Evolutionary conservation across 2,888 invertebrate genomes (phyloP).

Genomic region (Papilio demoleus): DNA sequence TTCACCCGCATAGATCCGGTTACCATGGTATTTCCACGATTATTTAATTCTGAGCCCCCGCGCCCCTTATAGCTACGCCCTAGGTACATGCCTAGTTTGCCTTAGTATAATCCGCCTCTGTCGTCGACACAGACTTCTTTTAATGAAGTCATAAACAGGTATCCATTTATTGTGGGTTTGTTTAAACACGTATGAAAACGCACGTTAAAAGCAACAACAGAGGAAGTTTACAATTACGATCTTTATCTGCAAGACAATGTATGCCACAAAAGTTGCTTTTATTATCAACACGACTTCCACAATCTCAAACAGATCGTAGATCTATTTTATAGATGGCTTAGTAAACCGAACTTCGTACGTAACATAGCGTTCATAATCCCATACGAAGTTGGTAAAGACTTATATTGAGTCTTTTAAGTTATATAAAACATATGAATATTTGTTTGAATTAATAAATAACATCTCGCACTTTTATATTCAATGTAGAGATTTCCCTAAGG

Average conservation of each 20-base stretch:
- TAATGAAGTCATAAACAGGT: too few species aligned
- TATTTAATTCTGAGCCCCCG: too few species aligned
- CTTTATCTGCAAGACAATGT: not conserved
- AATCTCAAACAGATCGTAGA: not conserved
- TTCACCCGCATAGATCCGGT: too few species aligned
- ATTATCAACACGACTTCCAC: not conserved
- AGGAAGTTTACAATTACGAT: too few species aligned
- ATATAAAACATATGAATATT: not conserved
- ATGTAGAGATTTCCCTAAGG: not conserved
- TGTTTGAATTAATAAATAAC: not conserved
- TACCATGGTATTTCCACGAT: too few species aligned
- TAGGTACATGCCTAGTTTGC: too few species aligned
- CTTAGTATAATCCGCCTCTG: too few species aligned
- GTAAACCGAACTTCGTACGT: not conserved
- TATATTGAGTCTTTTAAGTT: not conserved
- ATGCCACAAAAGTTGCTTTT: conserved; percentile 5
- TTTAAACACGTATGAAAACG: too few species aligned
- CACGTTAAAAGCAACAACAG: not conserved
- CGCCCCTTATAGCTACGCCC: too few species aligned
- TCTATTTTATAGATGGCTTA: not conserved
- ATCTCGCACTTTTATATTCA: not conserved
- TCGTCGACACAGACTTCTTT: too few species aligned
- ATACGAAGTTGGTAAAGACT: not conserved
- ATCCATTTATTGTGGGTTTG: too few species aligned
- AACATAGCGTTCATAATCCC: not conserved